Evolutionary conservation across 2,888 invertebrate genomes (phyloP).

Genomic region (Elegia similella): DNA sequence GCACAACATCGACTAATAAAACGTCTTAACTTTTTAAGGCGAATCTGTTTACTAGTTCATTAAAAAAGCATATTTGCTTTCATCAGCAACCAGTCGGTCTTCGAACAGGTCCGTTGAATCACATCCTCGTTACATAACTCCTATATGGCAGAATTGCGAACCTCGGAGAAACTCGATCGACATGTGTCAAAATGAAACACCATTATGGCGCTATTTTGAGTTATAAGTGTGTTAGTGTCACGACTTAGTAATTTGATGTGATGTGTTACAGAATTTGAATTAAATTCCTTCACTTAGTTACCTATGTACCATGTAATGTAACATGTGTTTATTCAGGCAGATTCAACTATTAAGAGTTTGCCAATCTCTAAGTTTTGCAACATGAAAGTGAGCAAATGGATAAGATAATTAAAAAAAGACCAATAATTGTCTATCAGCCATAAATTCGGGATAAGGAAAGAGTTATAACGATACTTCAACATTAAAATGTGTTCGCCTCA

Average conservation of each 20-base stretch:
- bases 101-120: conserved; percentile 28
- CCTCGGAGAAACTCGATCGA: conserved; percentile 2
- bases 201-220: conserved; percentile 4
- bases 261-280: background rate
- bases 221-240: conserved; percentile 8
- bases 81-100: conserved; percentile 20
- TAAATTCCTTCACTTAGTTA: background rate
- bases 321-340: too few species aligned
- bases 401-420: too few species aligned
- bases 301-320: too few species aligned
- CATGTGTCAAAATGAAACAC: background rate
- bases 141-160: conserved; percentile 21
- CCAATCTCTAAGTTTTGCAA: too few species aligned
- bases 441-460: too few species aligned
- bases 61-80: conserved; percentile 8
- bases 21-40: background rate
- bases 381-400: too few species aligned
- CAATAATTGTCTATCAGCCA: too few species aligned
- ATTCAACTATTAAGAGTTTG: too few species aligned
- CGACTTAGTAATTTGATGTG: background rate
- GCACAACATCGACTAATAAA: background rate
- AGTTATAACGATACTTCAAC: too few species aligned
- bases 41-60: background rate
- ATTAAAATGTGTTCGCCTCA: too few species aligned
- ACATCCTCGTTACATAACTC: conserved; percentile 28